These are phyloP conservation scores for Quadriops clusia DNA, from an alignment of 2,888 invertebrate genomes.

Conservation along the genomic window DNA sequence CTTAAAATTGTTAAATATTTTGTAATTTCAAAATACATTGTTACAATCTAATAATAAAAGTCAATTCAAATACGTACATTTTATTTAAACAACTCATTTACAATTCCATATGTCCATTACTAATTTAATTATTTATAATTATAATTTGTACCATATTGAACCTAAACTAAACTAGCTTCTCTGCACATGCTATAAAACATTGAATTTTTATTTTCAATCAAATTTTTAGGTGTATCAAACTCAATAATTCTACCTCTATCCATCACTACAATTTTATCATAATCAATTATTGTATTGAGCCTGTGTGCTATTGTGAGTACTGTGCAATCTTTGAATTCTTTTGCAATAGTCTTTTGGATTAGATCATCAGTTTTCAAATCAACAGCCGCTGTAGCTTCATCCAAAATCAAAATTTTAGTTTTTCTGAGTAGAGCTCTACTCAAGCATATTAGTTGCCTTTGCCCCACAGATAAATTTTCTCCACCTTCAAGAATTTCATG, in stretches of 20 bases:
- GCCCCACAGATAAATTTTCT: conserved; percentile 41
- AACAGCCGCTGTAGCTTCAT: conserved; percentile 47
- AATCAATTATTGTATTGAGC: conserved; percentile 44
- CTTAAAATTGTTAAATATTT: too few relatives aligned
- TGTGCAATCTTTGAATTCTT: conserved; percentile 41
- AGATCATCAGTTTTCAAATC: conserved; percentile 42
- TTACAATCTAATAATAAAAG: too few relatives aligned
- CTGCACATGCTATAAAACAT: conserved; percentile 23
- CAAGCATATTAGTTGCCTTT: conserved; percentile 45
- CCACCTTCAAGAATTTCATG: too few relatives aligned
- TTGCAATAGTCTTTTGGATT: conserved; percentile 42
- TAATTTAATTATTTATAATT: too few relatives aligned
- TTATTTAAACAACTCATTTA: too few relatives aligned
- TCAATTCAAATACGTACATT: too few relatives aligned
- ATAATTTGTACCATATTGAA: too few relatives aligned
- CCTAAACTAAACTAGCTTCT: too few relatives aligned
- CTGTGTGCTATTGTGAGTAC: conserved; percentile 39
- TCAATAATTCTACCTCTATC: conserved; percentile 37
- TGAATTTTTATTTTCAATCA: conserved; percentile 19
- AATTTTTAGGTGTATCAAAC: conserved; percentile 21
- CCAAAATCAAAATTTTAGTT: conserved; percentile 41
- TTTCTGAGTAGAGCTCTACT: conserved; percentile 42
- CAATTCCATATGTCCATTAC: too few relatives aligned
- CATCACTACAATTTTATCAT: conserved; percentile 41
- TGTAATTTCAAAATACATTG: too few relatives aligned